A percentile compares a stretch with the other conserved stretches of the same genome.
These are phyloP conservation scores for Euura saliciscinereae DNA, from an alignment of 1,140 invertebrate species.

Conservation along the genomic window DNA sequence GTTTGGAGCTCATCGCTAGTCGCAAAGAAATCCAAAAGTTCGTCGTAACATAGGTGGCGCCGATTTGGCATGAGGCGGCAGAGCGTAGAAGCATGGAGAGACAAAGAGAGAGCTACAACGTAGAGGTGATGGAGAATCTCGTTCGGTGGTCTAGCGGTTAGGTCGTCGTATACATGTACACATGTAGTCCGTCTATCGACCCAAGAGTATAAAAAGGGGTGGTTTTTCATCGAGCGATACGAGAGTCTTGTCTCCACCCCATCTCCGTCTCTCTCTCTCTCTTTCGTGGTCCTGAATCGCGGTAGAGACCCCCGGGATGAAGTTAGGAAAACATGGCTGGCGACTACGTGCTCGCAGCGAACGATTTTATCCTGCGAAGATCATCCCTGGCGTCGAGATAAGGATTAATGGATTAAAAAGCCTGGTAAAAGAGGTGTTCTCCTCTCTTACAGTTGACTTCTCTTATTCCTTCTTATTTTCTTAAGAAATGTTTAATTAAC, in stretches of 20 bases:
- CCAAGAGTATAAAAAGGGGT: slow-evolving; percentile 1
- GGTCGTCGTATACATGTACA: not conserved
- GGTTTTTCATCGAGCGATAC: slow-evolving; percentile 18
- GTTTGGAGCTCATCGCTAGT: too few relatives aligned
- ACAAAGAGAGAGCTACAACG: not conserved
- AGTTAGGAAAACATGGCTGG: not conserved
- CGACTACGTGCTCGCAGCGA: not conserved
- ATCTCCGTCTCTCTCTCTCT: not conserved
- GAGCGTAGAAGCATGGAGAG: slow-evolving; percentile 34
- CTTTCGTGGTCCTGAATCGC: slow-evolving; percentile 6
- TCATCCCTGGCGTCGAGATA: not conserved
- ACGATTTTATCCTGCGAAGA: not conserved
- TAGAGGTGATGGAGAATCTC: not conserved
- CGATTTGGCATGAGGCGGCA: slow-evolving; percentile 48
- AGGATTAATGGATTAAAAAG: not conserved
- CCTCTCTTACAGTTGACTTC: slow-evolving; percentile 10
- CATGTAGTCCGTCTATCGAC: not conserved
- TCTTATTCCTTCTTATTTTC: not conserved
- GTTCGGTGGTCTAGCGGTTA: too few relatives aligned
- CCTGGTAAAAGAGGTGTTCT: not conserved
- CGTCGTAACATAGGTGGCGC: slow-evolving; percentile 40
- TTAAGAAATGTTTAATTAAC: not conserved
- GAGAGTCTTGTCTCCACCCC: slow-evolving; percentile 8
- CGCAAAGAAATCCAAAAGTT: too few relatives aligned
- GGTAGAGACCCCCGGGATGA: not conserved